Conservation (phyloP, 2,888 invertebrate species). For the Dorcus hopei region DNA sequence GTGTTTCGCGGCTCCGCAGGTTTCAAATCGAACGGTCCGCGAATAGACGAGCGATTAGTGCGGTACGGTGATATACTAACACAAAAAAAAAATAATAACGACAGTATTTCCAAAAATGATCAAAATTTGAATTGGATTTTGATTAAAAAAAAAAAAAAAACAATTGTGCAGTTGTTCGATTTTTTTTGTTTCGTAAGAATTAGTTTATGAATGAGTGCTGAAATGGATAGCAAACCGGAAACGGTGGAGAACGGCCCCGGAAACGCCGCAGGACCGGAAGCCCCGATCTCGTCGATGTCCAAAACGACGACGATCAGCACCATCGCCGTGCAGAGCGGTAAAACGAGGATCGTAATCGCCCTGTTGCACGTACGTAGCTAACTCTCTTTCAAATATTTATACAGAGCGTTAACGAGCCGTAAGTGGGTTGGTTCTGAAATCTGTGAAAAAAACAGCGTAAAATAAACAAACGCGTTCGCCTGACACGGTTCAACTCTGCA, state of each 20-base stretch:
- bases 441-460: too few relatives aligned
- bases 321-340: conserved; percentile 84
- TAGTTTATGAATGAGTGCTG: neutral
- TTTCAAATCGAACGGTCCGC: conserved; percentile 29
- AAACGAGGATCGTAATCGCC: conserved; percentile 82
- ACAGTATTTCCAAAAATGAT: too few relatives aligned
- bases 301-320: conserved; percentile 84
- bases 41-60: conserved; percentile 19
- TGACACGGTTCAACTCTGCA: too few relatives aligned
- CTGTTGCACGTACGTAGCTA: conserved; percentile 72
- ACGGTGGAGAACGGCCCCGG: conserved; percentile 33
- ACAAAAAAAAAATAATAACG: too few relatives aligned
- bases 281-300: conserved; percentile 37
- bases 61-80: neutral
- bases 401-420: too few relatives aligned
- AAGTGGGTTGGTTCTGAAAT: too few relatives aligned
- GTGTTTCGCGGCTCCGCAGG: conserved; percentile 46
- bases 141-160: too few relatives aligned
- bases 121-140: too few relatives aligned
- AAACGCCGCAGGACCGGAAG: conserved; percentile 10
- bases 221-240: conserved; percentile 7
- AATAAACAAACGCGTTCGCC: too few relatives aligned
- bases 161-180: too few relatives aligned
- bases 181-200: too few relatives aligned
- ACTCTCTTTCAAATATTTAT: neutral